phyloP scores from a whole-genome alignment of 2,797 vertebrate species.

The Ibycter americanus region DNA sequence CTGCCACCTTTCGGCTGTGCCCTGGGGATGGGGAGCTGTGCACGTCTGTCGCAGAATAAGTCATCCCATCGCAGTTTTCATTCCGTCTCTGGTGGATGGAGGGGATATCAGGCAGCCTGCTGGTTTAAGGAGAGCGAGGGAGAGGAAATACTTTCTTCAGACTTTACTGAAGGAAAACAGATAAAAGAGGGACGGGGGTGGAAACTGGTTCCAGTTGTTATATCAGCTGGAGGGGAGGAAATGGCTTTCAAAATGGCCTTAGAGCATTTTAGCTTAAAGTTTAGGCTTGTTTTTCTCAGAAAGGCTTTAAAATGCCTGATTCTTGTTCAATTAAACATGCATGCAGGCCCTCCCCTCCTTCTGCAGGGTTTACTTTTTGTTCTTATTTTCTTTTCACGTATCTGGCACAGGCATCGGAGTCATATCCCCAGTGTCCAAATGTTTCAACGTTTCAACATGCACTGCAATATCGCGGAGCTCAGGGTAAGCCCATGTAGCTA shows the following conservation, averaged over 20 bases:
- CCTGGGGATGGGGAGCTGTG: not conserved
- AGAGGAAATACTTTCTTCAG: constrained; percentile 27
- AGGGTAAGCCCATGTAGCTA: not conserved
- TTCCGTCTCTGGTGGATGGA: not conserved
- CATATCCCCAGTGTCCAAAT: not conserved
- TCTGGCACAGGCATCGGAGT: not conserved
- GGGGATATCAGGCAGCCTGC: not conserved
- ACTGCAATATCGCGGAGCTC: not conserved
- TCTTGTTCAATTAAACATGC: not conserved
- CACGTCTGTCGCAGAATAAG: not conserved
- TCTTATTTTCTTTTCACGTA: not conserved
- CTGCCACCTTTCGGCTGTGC: not conserved
- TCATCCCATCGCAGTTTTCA: not conserved
- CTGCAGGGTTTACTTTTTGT: not conserved
- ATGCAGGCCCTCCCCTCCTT: not conserved
- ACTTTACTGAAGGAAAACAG: constrained; percentile 21
- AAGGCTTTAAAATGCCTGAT: not conserved
- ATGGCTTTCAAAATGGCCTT: not conserved
- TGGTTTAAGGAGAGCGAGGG: not conserved
- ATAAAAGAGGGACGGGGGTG: not conserved
- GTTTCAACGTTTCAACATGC: not conserved
- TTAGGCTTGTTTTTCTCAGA: not conserved
- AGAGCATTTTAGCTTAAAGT: not conserved
- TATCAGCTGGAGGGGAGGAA: not conserved
- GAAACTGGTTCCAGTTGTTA: not conserved